Base-by-base conservation (phyloP, 1,140 invertebrate genomes). In the Planococcus citri region DNA sequence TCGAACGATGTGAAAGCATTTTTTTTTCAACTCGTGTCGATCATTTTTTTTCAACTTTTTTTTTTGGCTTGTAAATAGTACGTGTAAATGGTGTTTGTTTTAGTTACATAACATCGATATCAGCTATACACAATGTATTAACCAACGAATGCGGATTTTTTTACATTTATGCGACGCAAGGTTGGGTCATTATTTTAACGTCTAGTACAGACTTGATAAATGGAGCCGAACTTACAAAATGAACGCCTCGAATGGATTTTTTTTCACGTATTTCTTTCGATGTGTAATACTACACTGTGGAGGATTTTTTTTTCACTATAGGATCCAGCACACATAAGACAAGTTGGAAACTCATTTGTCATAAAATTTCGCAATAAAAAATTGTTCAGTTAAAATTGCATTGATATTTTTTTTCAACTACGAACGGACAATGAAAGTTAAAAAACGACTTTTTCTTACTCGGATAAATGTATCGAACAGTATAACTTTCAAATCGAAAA, bases 391-490 rank as follows among this genome's bases (percentile, higher is more conserved):
- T 51, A 51, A 51, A 51, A 51, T 20, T n/a, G 12, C 17, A 51
- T 51, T 51, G 41, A 51, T 51, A 51, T 51, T 51, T 51, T 51
- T 6, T 14, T n/a, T n/a, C n/a, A n/a, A n/a, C n/a, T n/a, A n/a
- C n/a, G n/a, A 17, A 3, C 41, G 41, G n/a, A 51, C 41, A 51
- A 51, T 51, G 41, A 17, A 20, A 20, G 41, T 51, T 17, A 51
- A 51, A 51, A 51, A 51, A 51, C n/a, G 41, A 51, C n/a, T 51
- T 51, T 51, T 33, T 51, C n/a, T 51, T 20, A 51, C 41, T 51
- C 41, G 17, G 41, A 51, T 51, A 51, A 51, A 51, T 51, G 41
- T 51, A 51, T 51, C 41, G 41, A 51, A 51, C 41, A 20, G 17
- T 51, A 51, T 51, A 51, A 51, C 41, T 51, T 51, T 51, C 41